Conservation (phyloP, 1,140 invertebrate species). For the Mercenaria mercenaria region DNA sequence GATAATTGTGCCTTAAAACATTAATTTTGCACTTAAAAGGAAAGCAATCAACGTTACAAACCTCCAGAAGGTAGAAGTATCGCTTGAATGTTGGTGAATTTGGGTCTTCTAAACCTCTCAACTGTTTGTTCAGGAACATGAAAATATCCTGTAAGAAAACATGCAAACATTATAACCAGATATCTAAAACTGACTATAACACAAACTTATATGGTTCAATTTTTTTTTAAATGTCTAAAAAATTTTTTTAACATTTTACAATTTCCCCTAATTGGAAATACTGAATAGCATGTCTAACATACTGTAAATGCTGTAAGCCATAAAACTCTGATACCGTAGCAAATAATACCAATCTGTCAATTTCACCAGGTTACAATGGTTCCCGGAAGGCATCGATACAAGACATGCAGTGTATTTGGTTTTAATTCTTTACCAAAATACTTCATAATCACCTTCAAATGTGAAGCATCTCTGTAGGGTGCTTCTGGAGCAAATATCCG, state of each 20-base stretch:
- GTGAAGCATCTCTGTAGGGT: constrained; percentile 97
- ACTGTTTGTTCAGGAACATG: constrained; percentile 97
- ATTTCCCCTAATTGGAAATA: too few species aligned
- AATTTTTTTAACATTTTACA: too few species aligned
- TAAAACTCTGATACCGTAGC: too few species aligned
- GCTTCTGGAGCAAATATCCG: constrained; percentile 99
- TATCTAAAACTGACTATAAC: background rate
- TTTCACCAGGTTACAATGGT: too few species aligned
- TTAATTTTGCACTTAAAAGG: too few species aligned
- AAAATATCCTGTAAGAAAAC: constrained; percentile 93
- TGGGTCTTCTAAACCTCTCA: constrained; percentile 97
- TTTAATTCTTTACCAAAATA: too few species aligned
- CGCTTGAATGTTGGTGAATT: constrained; percentile 99
- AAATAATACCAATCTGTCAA: too few species aligned
- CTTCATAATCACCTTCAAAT: constrained; percentile 93
- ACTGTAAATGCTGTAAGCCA: too few species aligned
- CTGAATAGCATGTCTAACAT: too few species aligned
- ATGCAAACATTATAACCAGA: constrained; percentile 21
- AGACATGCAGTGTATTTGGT: too few species aligned
- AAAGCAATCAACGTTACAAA: constrained; percentile 72
- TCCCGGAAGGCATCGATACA: too few species aligned
- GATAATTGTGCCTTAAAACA: too few species aligned
- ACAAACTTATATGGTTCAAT: background rate
- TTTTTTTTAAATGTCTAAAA: background rate
- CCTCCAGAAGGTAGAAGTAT: constrained; percentile 94